A percentile compares a stretch with the other conserved stretches of the same genome.
Evolutionary conservation across 2,888 invertebrate species (phyloP).

Genomic region (Drosophila merina): DNA sequence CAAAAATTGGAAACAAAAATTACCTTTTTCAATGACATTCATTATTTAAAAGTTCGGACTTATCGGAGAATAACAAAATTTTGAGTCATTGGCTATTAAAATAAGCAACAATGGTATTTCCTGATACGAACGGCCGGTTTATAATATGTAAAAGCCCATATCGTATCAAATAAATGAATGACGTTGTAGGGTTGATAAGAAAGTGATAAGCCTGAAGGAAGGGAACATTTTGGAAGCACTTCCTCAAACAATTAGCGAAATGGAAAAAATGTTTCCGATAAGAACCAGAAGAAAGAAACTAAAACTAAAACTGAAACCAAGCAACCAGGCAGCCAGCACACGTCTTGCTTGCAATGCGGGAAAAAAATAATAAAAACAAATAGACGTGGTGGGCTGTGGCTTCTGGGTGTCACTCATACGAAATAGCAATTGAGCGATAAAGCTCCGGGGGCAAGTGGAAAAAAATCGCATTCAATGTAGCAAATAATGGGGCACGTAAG

Average conservation of each 20-base stretch:
- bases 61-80: not conserved
- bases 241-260: constrained; percentile 68
- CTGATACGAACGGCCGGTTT: constrained; percentile 8
- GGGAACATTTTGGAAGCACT: constrained; percentile 43
- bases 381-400: constrained; percentile 20
- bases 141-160: not conserved
- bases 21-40: not conserved
- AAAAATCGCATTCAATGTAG: constrained; percentile 17
- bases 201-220: not conserved
- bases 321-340: constrained; percentile 15
- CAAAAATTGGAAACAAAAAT: not conserved
- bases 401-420: constrained; percentile 13
- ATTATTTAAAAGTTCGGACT: not conserved
- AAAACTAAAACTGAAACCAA: constrained; percentile 16
- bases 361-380: constrained; percentile 52
- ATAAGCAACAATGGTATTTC: constrained; percentile 9
- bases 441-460: constrained; percentile 50
- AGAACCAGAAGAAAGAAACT: constrained; percentile 24
- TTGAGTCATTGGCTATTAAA: constrained; percentile 24
- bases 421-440: constrained; percentile 44
- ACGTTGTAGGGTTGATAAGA: constrained; percentile 52
- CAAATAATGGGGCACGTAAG: constrained; percentile 28
- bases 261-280: constrained; percentile 54
- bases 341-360: constrained; percentile 38
- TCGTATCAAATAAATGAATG: constrained; percentile 38